Evolutionary conservation across 2,888 invertebrate species (phyloP), one percentile per base, ranked within the genome.

Genomic region (Thereva unica): DNA sequence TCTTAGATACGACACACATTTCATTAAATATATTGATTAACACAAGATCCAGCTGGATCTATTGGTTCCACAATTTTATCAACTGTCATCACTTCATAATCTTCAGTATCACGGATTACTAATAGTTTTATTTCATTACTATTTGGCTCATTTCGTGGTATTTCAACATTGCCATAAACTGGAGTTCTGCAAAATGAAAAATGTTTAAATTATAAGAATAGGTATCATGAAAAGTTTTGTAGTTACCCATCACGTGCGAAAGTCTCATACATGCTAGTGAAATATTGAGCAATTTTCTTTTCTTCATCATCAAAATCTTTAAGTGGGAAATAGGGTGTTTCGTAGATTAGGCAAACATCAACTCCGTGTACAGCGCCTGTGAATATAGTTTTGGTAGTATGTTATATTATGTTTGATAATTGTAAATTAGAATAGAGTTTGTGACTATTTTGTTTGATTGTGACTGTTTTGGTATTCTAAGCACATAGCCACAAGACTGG

Each of bases 321-420:
- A 35, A 23, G 2, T 10, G 5, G 4, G 34, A 3, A 35, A 8
- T n/a, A 45, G 42, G 38, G 8, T 23, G 38, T 49, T 9, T 52
- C 9, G 40, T 40, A 54, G 12, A 87, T 75, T 50, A 83, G 82
- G 12, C 83, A 71, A 0, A 85, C 80, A 71, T 89, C 88, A 71
- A 89, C 88, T 0, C 82, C 87, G 75, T 89, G 88, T 70, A 85
- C 53, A 34, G 64, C 40, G 5, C 64, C 64, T 64, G 9, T 42
- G 6, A 7, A 50, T 7, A 41, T 38, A 55, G 10, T 5, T 10
- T 10, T 10, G n/a, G 3, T 12, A 59, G 23, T 49, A 10, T 34
- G 5, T 23, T 23, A 23, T 23, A 23, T 23, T 23, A 23, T 23
- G 23, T 23, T 23, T 23, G 23, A 23, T 23, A 23, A 23, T 23